Conservation (phyloP, 2,888 invertebrate genomes). For the Maniola hyperantus region DNA sequence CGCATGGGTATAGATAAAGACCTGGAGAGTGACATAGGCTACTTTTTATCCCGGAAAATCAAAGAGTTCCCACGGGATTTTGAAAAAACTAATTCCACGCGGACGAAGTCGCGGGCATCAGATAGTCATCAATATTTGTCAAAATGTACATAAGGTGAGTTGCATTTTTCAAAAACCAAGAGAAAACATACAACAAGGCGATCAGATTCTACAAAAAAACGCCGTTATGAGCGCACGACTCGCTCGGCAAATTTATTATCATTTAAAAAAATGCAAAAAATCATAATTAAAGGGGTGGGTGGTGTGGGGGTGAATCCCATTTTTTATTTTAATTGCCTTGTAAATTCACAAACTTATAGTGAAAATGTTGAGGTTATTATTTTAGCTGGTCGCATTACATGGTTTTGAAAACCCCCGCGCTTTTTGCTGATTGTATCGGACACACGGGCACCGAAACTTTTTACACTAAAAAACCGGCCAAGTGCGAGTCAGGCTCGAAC, state of each 20-base stretch:
- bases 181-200: slow-evolving; percentile 39
- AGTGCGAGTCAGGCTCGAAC: no score
- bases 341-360: slow-evolving; percentile 79
- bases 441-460: background rate
- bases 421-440: background rate
- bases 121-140: no score
- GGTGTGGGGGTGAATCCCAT: slow-evolving; percentile 69
- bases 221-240: slow-evolving; percentile 51
- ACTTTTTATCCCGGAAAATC: no score
- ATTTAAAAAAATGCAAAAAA: slow-evolving; percentile 79
- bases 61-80: no score
- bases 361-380: slow-evolving; percentile 62
- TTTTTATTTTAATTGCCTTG: slow-evolving; percentile 81
- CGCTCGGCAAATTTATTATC: slow-evolving; percentile 74
- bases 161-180: slow-evolving; percentile 19
- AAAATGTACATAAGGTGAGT: no score
- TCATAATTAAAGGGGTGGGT: slow-evolving; percentile 78
- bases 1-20: no score
- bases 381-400: slow-evolving; percentile 52
- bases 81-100: no score
- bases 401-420: slow-evolving; percentile 35
- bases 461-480: no score
- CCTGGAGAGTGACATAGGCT: no score
- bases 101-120: no score
- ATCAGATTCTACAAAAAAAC: slow-evolving; percentile 49